Evolutionary conservation across 2,113 vertebrate species (phyloP).

Genomic region (Colaptes auratus): DNA sequence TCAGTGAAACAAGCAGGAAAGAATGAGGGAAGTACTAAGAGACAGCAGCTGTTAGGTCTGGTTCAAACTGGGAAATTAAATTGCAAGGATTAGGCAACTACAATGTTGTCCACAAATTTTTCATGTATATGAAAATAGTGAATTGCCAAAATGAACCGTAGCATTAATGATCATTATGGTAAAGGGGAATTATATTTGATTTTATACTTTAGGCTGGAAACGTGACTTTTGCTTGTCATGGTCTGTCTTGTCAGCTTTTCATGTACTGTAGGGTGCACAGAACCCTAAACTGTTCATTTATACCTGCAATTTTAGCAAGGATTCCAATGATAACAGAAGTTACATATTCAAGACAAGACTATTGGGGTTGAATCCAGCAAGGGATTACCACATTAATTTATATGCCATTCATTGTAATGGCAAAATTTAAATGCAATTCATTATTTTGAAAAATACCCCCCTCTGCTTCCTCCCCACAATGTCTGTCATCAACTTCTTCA

Average conservation of each 20-base stretch:
- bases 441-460: not conserved
- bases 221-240: not conserved
- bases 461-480: not conserved
- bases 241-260: not conserved
- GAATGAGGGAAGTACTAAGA: not conserved
- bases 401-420: not conserved
- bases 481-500: not conserved
- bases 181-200: not conserved
- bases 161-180: not conserved
- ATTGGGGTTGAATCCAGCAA: not conserved
- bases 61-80: not conserved
- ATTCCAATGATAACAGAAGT: conserved; percentile 35
- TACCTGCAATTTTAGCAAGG: not conserved
- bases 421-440: not conserved
- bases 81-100: not conserved
- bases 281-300: conserved; percentile 9
- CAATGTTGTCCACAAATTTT: not conserved
- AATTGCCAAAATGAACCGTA: not conserved
- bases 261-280: not conserved
- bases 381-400: conserved; percentile 12
- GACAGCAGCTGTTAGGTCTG: not conserved
- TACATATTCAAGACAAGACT: conserved; percentile 19
- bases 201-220: not conserved
- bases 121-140: not conserved
- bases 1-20: not conserved